Conservation (phyloP, 2,113 vertebrate genomes). For the Tragelaphus scriptus region DNA sequence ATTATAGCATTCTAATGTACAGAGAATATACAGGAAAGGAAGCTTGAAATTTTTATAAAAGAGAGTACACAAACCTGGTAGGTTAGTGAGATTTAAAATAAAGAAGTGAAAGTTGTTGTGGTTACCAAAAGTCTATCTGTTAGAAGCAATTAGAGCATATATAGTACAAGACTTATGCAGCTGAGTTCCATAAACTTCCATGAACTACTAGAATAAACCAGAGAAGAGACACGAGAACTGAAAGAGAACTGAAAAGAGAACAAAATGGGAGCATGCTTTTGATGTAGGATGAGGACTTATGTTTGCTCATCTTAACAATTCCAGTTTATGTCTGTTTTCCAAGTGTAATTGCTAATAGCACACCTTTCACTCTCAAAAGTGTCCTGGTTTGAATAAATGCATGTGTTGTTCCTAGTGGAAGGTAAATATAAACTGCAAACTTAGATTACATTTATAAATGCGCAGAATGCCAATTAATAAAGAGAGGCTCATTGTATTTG, state of each 20-base stretch:
- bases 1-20: background rate
- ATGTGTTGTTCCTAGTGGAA: background rate
- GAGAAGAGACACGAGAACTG: background rate
- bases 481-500: background rate
- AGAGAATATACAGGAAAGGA: background rate
- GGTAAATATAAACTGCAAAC: background rate
- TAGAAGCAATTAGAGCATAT: background rate
- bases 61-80: background rate
- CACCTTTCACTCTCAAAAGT: background rate
- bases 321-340: background rate
- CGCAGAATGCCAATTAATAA: background rate
- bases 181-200: background rate
- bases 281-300: background rate
- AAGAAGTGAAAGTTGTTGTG: background rate
- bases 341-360: background rate
- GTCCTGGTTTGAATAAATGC: background rate
- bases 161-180: background rate
- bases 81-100: slow-evolving; percentile 14
- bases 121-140: background rate
- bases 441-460: slow-evolving; percentile 11
- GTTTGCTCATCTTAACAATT: background rate
- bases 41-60: background rate
- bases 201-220: background rate
- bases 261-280: background rate
- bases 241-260: background rate